Base-by-base conservation (phyloP, 2,797 vertebrate species). In the Chelmon rostratus region DNA sequence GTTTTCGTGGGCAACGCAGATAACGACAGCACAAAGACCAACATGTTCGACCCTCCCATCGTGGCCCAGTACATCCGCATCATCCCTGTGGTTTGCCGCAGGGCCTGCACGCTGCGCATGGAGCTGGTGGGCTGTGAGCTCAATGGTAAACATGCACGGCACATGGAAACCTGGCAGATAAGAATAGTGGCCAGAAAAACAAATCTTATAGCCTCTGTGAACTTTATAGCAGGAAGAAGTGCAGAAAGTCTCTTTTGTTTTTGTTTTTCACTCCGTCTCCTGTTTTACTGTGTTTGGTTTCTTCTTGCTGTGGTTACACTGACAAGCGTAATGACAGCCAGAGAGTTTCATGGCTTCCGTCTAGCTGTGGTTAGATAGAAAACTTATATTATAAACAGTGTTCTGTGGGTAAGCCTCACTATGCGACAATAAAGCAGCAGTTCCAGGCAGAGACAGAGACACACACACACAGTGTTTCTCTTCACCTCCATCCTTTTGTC, bases 71-170 rank as follows among this genome's bases (percentile, higher is more conserved):
- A 95, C 72, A 87, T 99, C 85, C 96, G 97, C 19, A 93, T 99
- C 86, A 92, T 97, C 77, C 98, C 98, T 0, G 87, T 97, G 82
- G 81, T 94, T 49, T 99, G 97, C 73, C 95, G 94, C 73, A 94
- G 94, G 0, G 96, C 95, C 53, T 99, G 98, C 91, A 99, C 98
- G 0, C 93, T 99, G 84, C 97, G 98, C 78, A 96, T 99, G 61
- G 98, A 99, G 87, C 95, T 99, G 69, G 94, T 98, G 46, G 98
- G 98, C 94, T 99, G 98, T 8, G 98, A 99, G 88, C 90, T 98
- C 76, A 96, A 96, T 0, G 97, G 98, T 99, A 97, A 97, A 93
- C 53, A 58, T 23, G 16, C n/a, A 49, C 1, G 70, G 62, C 69
- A 73, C 3, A 33, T 2, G 3, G 13, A 37, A 28, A 23, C 19